Evolutionary conservation across 1,140 invertebrate species (phyloP).

Genomic region (Bombus superbus): DNA sequence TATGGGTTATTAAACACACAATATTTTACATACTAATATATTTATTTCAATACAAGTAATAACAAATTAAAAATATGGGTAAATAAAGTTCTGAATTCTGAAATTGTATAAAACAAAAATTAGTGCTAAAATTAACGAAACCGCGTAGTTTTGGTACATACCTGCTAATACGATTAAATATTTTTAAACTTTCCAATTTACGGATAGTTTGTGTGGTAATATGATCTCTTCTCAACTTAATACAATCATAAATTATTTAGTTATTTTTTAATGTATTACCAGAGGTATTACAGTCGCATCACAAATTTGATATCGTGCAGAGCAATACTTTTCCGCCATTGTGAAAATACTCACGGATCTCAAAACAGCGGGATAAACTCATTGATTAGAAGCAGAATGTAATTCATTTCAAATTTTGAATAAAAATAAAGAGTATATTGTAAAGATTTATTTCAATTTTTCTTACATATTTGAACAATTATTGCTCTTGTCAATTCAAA

Average conservation of each 20-base stretch:
- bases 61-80: not conserved
- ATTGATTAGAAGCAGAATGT: not conserved
- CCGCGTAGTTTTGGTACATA: not conserved
- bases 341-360: constrained; percentile 14
- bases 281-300: not conserved
- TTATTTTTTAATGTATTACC: not conserved
- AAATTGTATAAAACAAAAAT: constrained; percentile 3
- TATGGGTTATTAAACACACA: constrained; percentile 11
- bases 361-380: constrained; percentile 11
- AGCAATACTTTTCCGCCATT: constrained; percentile 25
- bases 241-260: not conserved
- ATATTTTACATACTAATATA: constrained; percentile 8
- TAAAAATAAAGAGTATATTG: not conserved
- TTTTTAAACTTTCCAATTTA: not conserved
- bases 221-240: not conserved
- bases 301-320: not conserved
- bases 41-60: not conserved
- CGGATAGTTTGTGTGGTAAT: not conserved
- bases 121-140: not conserved
- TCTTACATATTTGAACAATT: not conserved
- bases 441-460: not conserved
- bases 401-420: not conserved
- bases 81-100: constrained; percentile 4
- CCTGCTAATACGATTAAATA: not conserved
- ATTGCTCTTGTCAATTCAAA: not conserved